phyloP scores from a whole-genome alignment of 2,888 invertebrate genomes.

The Neoascia interrupta region DNA sequence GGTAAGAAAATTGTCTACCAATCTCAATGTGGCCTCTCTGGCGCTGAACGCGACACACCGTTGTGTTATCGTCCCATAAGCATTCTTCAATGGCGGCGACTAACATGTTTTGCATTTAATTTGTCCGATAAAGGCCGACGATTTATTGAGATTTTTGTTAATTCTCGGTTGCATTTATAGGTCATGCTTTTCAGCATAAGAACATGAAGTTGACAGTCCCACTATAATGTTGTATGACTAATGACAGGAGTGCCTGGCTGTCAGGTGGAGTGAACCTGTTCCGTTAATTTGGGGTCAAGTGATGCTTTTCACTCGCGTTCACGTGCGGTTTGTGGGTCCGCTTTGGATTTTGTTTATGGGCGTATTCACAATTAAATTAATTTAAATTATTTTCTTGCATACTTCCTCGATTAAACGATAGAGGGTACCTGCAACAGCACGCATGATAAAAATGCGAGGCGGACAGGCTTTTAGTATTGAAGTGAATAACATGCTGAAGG shows the following conservation, averaged over 20 bases:
- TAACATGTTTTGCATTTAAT: slow-evolving; percentile 63
- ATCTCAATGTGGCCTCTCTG: slow-evolving; percentile 39
- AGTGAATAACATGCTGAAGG: slow-evolving; percentile 42
- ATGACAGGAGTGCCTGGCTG: slow-evolving; percentile 36
- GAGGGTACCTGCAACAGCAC: too few relatives aligned
- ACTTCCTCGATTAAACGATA: slow-evolving; percentile 35
- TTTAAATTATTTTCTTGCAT: too few relatives aligned
- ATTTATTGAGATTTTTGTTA: slow-evolving; percentile 51
- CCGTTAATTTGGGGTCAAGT: slow-evolving; percentile 64
- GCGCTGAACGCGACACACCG: slow-evolving; percentile 21
- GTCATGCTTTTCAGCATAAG: slow-evolving; percentile 36
- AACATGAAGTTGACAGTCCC: neutral
- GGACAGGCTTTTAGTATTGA: slow-evolving; percentile 11
- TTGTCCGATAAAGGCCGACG: slow-evolving; percentile 50
- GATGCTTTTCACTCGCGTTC: slow-evolving; percentile 36
- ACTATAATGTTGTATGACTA: slow-evolving; percentile 47
- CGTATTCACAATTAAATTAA: too few relatives aligned
- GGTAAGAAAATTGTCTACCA: slow-evolving; percentile 58
- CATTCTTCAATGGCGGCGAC: slow-evolving; percentile 44
- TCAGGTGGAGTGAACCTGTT: slow-evolving; percentile 62
- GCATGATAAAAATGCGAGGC: slow-evolving; percentile 55
- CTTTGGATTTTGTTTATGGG: slow-evolving; percentile 63
- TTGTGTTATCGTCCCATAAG: slow-evolving; percentile 37
- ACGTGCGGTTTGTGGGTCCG: too few relatives aligned
- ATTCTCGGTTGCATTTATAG: slow-evolving; percentile 33